Evolutionary conservation across 2,888 invertebrate species (phyloP).

Genomic region (Troides oblongomaculatus): DNA sequence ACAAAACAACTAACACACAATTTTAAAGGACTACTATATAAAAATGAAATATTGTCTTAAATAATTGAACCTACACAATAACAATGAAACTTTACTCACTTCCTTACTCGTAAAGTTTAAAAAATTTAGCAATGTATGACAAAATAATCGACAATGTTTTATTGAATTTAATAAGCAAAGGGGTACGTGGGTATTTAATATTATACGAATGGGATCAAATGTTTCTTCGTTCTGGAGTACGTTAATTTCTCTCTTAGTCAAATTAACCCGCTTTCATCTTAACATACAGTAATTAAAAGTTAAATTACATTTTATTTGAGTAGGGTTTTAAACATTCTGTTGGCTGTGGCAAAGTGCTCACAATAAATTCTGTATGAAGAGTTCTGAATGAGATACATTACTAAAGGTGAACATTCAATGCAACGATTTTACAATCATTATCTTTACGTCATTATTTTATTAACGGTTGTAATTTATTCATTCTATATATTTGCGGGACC

Average conservation of each 20-base stretch:
- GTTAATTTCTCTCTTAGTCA: background rate
- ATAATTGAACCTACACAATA: background rate
- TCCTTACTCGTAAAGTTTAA: no score
- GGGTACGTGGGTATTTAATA: background rate
- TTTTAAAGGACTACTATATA: background rate
- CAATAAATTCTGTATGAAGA: no score
- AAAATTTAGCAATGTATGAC: no score
- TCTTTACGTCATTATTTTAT: no score
- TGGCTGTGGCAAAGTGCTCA: background rate
- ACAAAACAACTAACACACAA: background rate
- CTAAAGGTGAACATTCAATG: no score
- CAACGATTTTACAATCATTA: no score
- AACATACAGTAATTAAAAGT: slow-evolving; percentile 8
- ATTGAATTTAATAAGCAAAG: background rate
- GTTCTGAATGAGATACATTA: no score
- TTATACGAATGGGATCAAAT: background rate
- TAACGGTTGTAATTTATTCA: no score
- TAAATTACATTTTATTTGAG: slow-evolving; percentile 1
- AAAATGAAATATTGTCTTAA: background rate
- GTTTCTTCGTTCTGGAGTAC: background rate
- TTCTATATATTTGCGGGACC: no score
- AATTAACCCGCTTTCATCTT: background rate
- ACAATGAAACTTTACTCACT: background rate
- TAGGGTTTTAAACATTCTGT: background rate
- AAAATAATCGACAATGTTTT: background rate